A percentile compares a stretch with the other conserved stretches of the same genome.
phyloP scores from a whole-genome alignment of 2,113 vertebrate species.

The Narcine bancroftii region DNA sequence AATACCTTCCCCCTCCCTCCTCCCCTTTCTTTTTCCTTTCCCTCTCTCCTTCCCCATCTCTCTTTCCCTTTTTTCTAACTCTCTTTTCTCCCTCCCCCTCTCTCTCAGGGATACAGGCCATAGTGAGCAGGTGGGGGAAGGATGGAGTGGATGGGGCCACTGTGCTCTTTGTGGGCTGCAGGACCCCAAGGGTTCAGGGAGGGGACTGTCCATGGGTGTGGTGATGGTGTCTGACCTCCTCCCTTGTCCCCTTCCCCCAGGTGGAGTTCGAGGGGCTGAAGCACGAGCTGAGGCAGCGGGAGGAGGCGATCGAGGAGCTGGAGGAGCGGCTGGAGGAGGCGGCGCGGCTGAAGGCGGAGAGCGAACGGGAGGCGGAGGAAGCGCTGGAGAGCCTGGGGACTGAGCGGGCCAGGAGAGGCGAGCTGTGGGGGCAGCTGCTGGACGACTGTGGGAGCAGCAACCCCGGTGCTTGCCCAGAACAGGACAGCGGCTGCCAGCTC shows the following conservation, averaged over 20 bases:
- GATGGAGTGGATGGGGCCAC: no score
- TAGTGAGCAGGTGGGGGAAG: no score
- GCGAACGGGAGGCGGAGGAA: constrained; percentile 68
- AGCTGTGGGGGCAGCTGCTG: constrained; percentile 61
- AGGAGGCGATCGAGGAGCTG: constrained; percentile 62
- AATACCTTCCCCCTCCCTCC: not conserved
- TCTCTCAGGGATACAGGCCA: not conserved
- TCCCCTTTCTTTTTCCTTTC: not conserved
- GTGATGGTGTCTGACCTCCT: not conserved
- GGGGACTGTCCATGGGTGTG: no score
- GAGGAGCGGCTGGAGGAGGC: constrained; percentile 62
- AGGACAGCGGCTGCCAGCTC: constrained; percentile 61
- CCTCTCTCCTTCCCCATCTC: not conserved
- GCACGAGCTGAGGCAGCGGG: constrained; percentile 63
- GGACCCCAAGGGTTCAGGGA: no score
- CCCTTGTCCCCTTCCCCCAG: constrained; percentile 41
- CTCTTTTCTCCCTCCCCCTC: not conserved
- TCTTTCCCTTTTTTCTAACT: not conserved
- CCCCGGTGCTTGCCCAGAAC: constrained; percentile 50
- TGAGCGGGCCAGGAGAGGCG: constrained; percentile 72
- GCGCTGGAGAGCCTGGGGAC: constrained; percentile 67
- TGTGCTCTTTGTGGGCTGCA: no score
- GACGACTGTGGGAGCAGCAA: constrained; percentile 58
- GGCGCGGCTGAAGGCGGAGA: constrained; percentile 57
- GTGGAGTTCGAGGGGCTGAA: constrained; percentile 72